A percentile compares a stretch with the other conserved stretches of the same genome.
These are phyloP conservation scores for Liolophura sinensis DNA, from an alignment of 1,140 invertebrate species.

Conservation along the genomic window DNA sequence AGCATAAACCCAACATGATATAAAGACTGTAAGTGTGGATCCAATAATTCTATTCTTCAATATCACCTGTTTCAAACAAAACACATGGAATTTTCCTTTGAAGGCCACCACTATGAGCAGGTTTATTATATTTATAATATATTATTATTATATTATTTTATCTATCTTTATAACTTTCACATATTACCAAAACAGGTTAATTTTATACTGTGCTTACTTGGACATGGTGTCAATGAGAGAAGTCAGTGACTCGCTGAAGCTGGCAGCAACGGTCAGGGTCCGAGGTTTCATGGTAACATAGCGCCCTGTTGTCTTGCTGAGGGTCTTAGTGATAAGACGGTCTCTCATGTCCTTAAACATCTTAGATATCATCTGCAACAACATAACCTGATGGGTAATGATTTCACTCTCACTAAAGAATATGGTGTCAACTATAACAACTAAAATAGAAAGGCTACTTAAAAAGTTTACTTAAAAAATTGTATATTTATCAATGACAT, in stretches of 20 bases:
- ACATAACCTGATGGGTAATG: slow-evolving; percentile 3
- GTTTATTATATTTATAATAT: no score
- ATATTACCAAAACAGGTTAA: no score
- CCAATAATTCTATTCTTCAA: no score
- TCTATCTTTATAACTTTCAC: no score
- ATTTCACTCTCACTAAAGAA: not conserved
- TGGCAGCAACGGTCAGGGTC: slow-evolving; percentile 90
- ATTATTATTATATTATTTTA: no score
- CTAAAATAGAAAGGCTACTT: slow-evolving; percentile 4
- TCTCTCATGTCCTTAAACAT: slow-evolving; percentile 77
- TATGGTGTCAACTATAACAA: slow-evolving; percentile 6
- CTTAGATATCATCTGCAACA: slow-evolving; percentile 70
- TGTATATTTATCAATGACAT: no score
- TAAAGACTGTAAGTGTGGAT: no score
- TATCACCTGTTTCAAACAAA: not conserved
- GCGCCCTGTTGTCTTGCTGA: slow-evolving; percentile 80
- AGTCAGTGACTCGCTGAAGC: slow-evolving; percentile 91
- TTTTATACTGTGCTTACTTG: slow-evolving; percentile 61
- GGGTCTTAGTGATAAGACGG: slow-evolving; percentile 64
- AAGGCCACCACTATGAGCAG: no score
- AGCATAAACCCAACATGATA: no score
- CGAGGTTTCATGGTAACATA: slow-evolving; percentile 97
- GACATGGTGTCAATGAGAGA: slow-evolving; percentile 91
- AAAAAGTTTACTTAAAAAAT: no score
- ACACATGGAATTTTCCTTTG: not conserved